A percentile compares a stretch with the other conserved stretches of the same genome.
Evolutionary conservation across 2,797 vertebrate genomes (phyloP).

Genomic region (Steatocranus sp.): DNA sequence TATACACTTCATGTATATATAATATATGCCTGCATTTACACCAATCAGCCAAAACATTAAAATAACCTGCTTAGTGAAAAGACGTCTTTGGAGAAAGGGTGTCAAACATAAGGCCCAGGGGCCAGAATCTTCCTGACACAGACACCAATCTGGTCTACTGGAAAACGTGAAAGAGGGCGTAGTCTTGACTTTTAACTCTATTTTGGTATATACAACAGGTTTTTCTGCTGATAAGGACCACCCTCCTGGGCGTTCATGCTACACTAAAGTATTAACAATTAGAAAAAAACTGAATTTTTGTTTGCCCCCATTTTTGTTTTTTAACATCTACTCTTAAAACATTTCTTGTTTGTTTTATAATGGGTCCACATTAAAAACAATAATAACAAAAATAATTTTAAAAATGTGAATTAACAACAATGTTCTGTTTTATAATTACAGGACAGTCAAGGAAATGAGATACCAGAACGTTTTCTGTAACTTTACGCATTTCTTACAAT

Average conservation of each 20-base stretch:
- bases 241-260: not conserved
- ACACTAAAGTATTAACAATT: not conserved
- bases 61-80: not conserved
- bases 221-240: not conserved
- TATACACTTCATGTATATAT: not conserved
- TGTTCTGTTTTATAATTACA: not conserved
- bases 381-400: rapidly evolving
- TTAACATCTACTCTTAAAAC: not conserved
- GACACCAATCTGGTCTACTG: not conserved
- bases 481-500: not conserved
- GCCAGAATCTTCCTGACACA: not conserved
- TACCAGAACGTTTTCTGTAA: not conserved
- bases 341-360: not conserved
- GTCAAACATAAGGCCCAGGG: not conserved
- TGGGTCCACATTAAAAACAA: not conserved
- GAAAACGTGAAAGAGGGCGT: not conserved
- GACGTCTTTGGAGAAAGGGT: not conserved
- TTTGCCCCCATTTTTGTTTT: not conserved
- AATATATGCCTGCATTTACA: not conserved
- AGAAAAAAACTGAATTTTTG: not conserved
- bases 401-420: not conserved
- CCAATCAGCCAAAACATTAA: not conserved
- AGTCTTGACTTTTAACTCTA: not conserved
- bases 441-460: not conserved
- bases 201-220: not conserved